Evolutionary conservation across 1,140 invertebrate species (phyloP).

Genomic region (Dinoponera quadriceps): DNA sequence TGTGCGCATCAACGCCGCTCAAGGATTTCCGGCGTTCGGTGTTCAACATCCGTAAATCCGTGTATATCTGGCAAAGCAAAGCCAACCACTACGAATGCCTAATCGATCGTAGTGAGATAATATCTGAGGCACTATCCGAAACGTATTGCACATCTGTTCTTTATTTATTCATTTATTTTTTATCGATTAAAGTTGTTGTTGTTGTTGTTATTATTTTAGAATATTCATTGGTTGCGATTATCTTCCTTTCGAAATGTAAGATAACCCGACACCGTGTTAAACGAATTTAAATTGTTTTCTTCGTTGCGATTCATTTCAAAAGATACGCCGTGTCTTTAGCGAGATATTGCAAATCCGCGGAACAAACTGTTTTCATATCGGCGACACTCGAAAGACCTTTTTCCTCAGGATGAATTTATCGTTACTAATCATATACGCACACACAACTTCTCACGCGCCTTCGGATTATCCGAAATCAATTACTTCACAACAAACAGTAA

Average conservation of each 20-base stretch:
- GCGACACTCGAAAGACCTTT: no score
- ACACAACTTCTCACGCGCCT: neutral
- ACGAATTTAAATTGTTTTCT: no score
- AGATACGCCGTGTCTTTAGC: no score
- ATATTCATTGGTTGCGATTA: no score
- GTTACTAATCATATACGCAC: neutral
- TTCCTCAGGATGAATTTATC: neutral
- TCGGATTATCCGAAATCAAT: neutral
- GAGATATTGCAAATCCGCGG: no score
- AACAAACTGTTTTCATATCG: no score
- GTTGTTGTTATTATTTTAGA: no score
- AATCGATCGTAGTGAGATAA: constrained; percentile 21
- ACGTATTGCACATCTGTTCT: neutral
- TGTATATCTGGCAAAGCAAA: constrained; percentile 43
- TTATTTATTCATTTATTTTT: no score
- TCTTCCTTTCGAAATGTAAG: no score
- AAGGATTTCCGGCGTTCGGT: constrained; percentile 69
- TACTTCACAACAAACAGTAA: neutral
- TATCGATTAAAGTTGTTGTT: no score
- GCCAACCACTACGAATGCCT: neutral
- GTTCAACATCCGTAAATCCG: constrained; percentile 69
- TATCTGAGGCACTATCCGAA: neutral
- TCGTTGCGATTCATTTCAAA: no score
- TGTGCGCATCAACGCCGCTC: constrained; percentile 63
- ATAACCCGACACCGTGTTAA: no score